A percentile compares a stretch with the other conserved stretches of the same genome.
Evolutionary conservation across 2,113 vertebrate genomes (phyloP).

Genomic region (Scalopus aquaticus): DNA sequence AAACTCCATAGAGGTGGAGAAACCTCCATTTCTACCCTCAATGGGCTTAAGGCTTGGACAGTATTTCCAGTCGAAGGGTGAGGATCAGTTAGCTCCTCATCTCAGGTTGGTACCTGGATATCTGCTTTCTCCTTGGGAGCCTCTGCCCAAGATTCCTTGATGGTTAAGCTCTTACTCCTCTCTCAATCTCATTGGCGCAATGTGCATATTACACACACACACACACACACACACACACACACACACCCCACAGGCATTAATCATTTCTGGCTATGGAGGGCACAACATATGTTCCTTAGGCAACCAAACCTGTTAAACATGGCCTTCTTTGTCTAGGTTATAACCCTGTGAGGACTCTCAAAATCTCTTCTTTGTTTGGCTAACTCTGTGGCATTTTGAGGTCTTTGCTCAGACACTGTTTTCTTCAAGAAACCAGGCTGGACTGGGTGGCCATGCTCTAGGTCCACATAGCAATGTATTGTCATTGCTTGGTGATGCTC

Average conservation of each 20-base stretch:
- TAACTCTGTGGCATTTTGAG: background rate
- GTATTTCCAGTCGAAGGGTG: background rate
- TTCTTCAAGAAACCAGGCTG: constrained; percentile 11
- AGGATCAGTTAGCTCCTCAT: background rate
- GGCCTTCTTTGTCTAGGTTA: constrained; percentile 7
- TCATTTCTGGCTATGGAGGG: background rate
- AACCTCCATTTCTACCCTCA: background rate
- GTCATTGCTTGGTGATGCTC: background rate
- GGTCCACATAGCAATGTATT: background rate
- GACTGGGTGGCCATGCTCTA: background rate
- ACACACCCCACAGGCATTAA: background rate
- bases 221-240: background rate
- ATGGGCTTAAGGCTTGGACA: background rate
- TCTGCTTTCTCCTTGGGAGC: background rate
- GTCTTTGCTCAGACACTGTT: background rate
- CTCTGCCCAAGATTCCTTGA: constrained; percentile 17
- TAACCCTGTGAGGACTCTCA: background rate
- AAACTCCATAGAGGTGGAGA: background rate
- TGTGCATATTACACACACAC: background rate
- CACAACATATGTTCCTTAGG: background rate
- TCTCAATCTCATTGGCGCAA: background rate
- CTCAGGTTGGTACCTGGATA: background rate
- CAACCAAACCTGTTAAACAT: background rate
- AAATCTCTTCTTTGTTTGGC: constrained; percentile 13
- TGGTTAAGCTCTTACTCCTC: background rate